These are phyloP conservation scores for Drosophila bipectinata DNA, from an alignment of 1,140 invertebrate species.

Conservation along the genomic window DNA sequence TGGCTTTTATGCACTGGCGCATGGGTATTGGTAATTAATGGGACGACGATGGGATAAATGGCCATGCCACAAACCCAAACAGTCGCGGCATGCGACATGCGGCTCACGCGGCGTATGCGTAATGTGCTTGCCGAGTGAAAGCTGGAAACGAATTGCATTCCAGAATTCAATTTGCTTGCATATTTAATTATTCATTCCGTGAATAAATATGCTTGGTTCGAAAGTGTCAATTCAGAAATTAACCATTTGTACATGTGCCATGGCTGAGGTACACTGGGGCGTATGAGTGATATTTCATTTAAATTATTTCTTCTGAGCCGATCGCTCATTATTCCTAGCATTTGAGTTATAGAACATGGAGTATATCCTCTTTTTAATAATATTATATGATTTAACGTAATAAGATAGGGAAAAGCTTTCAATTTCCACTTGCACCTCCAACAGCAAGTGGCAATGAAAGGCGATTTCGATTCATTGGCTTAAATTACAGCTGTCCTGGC, in stretches of 20 bases:
- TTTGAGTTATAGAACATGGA: too few relatives aligned
- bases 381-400: background rate
- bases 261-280: background rate
- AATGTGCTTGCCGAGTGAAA: conserved; percentile 35
- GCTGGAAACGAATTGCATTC: conserved; percentile 26
- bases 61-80: conserved; percentile 29
- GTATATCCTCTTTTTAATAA: background rate
- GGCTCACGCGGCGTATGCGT: conserved; percentile 64
- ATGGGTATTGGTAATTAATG: conserved; percentile 72
- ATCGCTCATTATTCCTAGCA: too few relatives aligned
- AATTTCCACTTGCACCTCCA: conserved; percentile 50
- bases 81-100: conserved; percentile 7
- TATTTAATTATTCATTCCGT: conserved; percentile 69
- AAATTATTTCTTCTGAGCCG: too few relatives aligned
- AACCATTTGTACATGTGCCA: background rate
- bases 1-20: conserved; percentile 67
- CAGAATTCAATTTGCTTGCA: conserved; percentile 66
- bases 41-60: conserved; percentile 44
- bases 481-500: conserved; percentile 46
- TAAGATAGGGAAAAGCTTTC: conserved; percentile 60
- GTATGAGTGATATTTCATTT: background rate
- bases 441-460: conserved; percentile 53
- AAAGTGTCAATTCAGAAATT: background rate
- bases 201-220: conserved; percentile 26
- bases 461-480: conserved; percentile 43